Evolutionary conservation across 1,140 invertebrate genomes (phyloP), one percentile per base, ranked within the genome.

Genomic region (Pachyrhynchus sulphureomaculatus): DNA sequence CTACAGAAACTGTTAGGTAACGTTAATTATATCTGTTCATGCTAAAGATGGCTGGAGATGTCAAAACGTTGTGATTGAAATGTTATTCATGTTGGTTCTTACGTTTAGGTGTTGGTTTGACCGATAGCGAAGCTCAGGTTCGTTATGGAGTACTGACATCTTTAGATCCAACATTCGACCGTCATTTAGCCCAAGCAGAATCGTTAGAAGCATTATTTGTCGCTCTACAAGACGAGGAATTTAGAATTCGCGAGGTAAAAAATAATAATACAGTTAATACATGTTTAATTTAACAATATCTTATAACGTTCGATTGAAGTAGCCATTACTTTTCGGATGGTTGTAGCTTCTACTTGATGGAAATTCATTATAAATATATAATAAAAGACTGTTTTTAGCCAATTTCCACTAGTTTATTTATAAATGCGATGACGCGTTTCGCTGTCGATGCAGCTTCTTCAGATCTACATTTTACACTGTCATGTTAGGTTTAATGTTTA

Each of bases 161-260:
- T 0, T 76, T 99, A n/a, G 92, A 97, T 72, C 87, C 92, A 58
- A 89, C 88, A 8, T 99, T 99, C 79, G 94, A 99, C 71, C 86
- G 86, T 15, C 92, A 99, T 76, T 78, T 99, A 34, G 95, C 96
- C 0, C 96, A 99, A 79, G 91, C 96, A 1, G 95, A 99, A 76
- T 98, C 95, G 64, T 78, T 99, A 0, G 92, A 89, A 65, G 90
- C 91, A 0, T 78, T 99, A 5, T 98, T 99, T 70, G 88, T 98
- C 20, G 93, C 94, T 0, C 85, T 99, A 76, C 94, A 99, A 78
- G 98, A 99, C 75, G 96, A 99, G 78, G 89, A 95, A 60, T 96
- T 98, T 75, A 94, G 98, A 80, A 98, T 99, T 52, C 81, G 97
- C 39, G 96, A 99, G 78, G 60, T 54, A 47, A 18, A 33, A 39